phyloP scores from a whole-genome alignment of 2,888 invertebrate genomes.

The Campoplex capitator region DNA sequence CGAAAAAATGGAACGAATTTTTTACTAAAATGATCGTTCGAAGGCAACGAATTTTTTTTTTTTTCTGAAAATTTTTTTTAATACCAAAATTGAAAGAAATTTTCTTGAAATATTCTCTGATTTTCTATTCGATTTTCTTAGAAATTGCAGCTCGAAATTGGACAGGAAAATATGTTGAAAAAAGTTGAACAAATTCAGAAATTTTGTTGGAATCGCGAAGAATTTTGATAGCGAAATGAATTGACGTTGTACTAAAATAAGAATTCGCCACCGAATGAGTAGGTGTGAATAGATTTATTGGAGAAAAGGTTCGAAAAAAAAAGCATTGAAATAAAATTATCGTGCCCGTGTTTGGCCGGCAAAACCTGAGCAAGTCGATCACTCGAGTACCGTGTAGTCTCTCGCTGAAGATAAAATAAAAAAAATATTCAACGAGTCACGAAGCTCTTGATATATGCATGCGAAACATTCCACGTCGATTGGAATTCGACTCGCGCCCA shows the following conservation, averaged over 20 bases:
- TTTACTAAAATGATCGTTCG: too few species aligned
- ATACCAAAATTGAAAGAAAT: too few species aligned
- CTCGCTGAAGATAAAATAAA: slow-evolving; percentile 8
- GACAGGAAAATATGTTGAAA: not conserved
- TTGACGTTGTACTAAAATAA: not conserved
- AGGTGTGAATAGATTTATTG: not conserved
- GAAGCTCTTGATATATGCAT: not conserved
- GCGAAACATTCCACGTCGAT: not conserved
- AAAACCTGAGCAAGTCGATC: not conserved
- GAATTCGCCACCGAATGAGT: not conserved
- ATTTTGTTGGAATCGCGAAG: not conserved
- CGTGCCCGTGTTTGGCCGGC: slow-evolving; percentile 5
- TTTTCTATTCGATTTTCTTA: not conserved
- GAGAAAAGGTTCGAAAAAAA: not conserved
- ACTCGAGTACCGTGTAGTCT: not conserved
- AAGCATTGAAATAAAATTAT: slow-evolving; percentile 11
- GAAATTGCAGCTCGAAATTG: not conserved
- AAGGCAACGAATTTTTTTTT: too few species aligned
- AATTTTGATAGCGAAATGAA: not conserved
- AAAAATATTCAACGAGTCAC: not conserved
- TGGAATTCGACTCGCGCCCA: slow-evolving; percentile 11
- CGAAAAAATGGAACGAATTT: not conserved
- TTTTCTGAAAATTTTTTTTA: too few species aligned
- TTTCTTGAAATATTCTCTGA: too few species aligned
- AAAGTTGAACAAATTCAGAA: not conserved